Evolutionary conservation across 2,888 invertebrate species (phyloP), one percentile per base, ranked within the genome.

Genomic region (Diabrotica balteata): DNA sequence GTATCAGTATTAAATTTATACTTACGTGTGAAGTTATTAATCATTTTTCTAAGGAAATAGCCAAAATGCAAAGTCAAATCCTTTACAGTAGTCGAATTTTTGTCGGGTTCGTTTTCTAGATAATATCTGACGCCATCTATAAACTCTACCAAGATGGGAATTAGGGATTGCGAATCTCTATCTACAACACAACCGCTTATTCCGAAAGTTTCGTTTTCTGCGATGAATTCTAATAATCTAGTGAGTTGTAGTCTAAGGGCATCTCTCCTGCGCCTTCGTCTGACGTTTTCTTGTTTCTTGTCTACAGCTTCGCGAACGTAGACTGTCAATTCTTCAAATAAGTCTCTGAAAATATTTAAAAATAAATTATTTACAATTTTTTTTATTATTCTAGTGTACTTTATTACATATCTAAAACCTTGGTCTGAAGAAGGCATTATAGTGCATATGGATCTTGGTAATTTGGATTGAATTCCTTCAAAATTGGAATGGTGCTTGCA

Each of bases 221-320:
- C 97, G 70, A 97, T 94, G 69, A 96, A 88, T 80, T 98, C 94
- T 75, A 99, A 87, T 75, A 98, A 92, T 78, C 94, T 91, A 69
- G 97, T 94, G 72, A 99, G 87, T 79, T 98, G 95, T 52, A 98
- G 87, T 53, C 99, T 88, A 59, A 99, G 85, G 9, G 96, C 94
- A 83, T 99, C 99, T 63, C 97, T 90, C 50, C 98, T 88, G 64
- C 96, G 87, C 51, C 97, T 87, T 51, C 98, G 87, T 64, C 98
- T 88, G 88, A 98, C 93, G 82, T 98, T 99, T 82, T 98, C 98
- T 84, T 98, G 97, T 81, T 98, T 98, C 58, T 96, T 90, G 82
- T 99, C 98, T 22, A 97, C 94, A 0, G 98, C 97, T 83, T 99
- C 99, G 17, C 97, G 91, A 67, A 99, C 90, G 73, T 95, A 92